These are phyloP conservation scores for Standfussiana lucernea DNA, from an alignment of 2,888 invertebrate genomes.

Conservation along the genomic window DNA sequence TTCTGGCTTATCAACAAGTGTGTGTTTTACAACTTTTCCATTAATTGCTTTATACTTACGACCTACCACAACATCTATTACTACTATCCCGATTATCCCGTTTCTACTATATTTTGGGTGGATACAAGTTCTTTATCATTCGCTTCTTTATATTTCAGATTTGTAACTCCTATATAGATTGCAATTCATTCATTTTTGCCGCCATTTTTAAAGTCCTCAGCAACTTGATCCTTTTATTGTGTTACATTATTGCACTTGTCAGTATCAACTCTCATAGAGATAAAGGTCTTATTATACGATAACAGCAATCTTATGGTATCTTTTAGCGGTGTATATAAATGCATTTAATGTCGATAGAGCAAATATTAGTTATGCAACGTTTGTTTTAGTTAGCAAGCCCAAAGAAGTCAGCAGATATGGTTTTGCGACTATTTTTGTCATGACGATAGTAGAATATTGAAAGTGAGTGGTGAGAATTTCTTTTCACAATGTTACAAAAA, in stretches of 20 bases:
- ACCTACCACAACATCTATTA: constrained; percentile 7
- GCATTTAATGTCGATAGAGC: background rate
- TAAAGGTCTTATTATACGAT: constrained; percentile 53
- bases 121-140: background rate
- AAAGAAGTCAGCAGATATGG: background rate
- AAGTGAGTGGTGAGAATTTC: constrained; percentile 8
- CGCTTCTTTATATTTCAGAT: background rate
- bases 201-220: constrained; percentile 4
- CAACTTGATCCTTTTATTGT: constrained; percentile 10
- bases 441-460: background rate
- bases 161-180: background rate
- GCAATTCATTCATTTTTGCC: background rate
- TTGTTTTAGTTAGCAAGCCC: constrained; percentile 20
- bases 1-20: background rate
- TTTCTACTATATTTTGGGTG: background rate
- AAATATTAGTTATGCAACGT: constrained; percentile 12
- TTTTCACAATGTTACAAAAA: background rate
- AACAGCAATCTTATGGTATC: constrained; percentile 47
- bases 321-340: constrained; percentile 20
- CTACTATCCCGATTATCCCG: background rate
- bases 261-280: constrained; percentile 30
- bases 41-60: background rate
- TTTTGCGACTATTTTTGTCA: constrained; percentile 4
- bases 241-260: constrained; percentile 16
- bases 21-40: background rate